These are phyloP conservation scores for Polydrusus pterygomalis DNA, from an alignment of 2,888 invertebrate species.

Conservation along the genomic window DNA sequence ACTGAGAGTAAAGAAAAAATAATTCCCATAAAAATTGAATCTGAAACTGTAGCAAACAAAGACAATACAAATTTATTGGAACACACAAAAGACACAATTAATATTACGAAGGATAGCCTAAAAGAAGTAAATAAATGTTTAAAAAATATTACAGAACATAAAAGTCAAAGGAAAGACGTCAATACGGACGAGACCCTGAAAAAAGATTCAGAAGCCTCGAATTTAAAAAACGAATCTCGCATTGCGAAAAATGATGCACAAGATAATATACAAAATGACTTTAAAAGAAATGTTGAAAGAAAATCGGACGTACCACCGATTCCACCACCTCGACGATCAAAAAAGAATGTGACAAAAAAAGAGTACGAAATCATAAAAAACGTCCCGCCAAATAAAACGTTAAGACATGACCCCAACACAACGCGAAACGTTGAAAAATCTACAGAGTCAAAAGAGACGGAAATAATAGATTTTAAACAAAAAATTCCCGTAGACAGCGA, in stretches of 20 bases:
- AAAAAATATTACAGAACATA: slow-evolving; percentile 1
- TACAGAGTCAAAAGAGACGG: neutral
- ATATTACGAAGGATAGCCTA: neutral
- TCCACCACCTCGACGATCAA: slow-evolving; percentile 8
- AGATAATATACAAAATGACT: neutral
- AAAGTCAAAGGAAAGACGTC: slow-evolving; percentile 4
- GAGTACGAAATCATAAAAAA: slow-evolving; percentile 6
- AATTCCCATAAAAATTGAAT: slow-evolving; percentile 25
- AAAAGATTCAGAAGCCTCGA: neutral
- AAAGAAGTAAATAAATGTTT: slow-evolving; percentile 14
- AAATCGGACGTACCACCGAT: neutral
- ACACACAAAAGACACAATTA: neutral
- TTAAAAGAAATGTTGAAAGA: neutral
- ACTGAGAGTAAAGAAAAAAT: slow-evolving; percentile 3
- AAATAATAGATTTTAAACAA: neutral
- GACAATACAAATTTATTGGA: neutral
- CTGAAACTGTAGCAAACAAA: neutral
- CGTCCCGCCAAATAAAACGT: neutral
- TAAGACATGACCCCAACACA: neutral
- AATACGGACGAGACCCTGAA: neutral
- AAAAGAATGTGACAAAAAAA: slow-evolving; percentile 8
- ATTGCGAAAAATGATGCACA: too few species aligned
- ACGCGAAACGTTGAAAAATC: neutral
- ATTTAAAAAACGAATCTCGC: neutral
- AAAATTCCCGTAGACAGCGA: slow-evolving; percentile 28